Evolutionary conservation across 2,797 vertebrate genomes (phyloP).

Genomic region (Oophaga sylvatica): DNA sequence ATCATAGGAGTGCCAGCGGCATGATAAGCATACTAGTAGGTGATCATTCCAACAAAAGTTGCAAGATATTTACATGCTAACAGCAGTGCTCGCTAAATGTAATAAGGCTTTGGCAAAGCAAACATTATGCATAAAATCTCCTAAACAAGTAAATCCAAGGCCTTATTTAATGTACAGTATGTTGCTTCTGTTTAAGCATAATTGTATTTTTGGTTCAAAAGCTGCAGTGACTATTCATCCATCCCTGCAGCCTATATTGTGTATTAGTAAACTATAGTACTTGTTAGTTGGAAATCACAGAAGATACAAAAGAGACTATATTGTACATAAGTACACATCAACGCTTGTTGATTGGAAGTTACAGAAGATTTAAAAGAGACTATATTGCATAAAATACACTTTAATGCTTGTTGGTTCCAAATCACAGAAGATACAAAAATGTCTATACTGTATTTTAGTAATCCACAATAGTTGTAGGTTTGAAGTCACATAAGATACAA

Average conservation of each 20-base stretch:
- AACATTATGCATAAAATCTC: background rate
- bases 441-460: no score
- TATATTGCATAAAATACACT: no score
- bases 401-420: background rate
- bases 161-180: no score
- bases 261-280: no score
- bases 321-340: no score
- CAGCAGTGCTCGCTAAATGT: background rate
- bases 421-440: background rate
- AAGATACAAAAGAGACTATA: background rate
- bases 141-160: no score
- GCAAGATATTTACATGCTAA: background rate
- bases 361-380: background rate
- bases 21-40: background rate
- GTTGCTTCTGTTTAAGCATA: no score
- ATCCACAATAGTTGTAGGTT: no score
- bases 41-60: background rate
- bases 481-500: no score
- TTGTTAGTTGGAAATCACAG: background rate
- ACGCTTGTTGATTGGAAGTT: background rate
- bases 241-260: no score
- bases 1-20: background rate
- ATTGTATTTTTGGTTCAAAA: no score
- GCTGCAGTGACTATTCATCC: no score
- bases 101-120: background rate